Base-by-base conservation (phyloP, 1,140 invertebrate species). In the Oncopodura yosiiana region DNA sequence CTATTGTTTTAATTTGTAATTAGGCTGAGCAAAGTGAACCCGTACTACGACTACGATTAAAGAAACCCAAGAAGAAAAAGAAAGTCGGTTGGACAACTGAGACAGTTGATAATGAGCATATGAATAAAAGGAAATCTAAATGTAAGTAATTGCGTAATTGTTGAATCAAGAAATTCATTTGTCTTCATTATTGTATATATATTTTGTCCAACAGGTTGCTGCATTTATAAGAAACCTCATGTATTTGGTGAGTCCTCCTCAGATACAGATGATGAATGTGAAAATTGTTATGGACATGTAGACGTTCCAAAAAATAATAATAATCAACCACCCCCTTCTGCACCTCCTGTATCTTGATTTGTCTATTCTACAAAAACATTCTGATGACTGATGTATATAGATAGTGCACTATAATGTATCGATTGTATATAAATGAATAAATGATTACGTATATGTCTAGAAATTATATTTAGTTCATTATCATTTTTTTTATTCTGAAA, bases 51-150 rank as follows among this genome's bases (percentile, higher is more conserved):
- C 70, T 94, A 37, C 81, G 80, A 41, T 72, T 89, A 30, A 78
- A 79, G 56, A 87, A 85, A 66, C 79, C 84, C 1, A 80, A 80
- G 67, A 75, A 75, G 32, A 76, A 78, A 59, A 83, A 87, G 71
- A 82, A 87, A 72, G 89, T 94, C 3, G 80, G 83, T 62, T 94
- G 88, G 85, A 82, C 81, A 24, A 79, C 81, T 50, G 87, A 83
- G 59, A 92, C 89, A 1, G 83, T 94, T 16, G 89, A 94, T 68
- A 94, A 94, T 75, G 90, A 94, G 73, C 71, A 90, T 67, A 79
- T 93, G 80, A 86, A 87, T 66, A 89, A 86, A 70, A 92, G 90
- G 71, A 94, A 94, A 71, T 93, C 89, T 46, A 94, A 93, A 78
- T 93, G 90, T 92, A 76, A 80, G 77, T 61, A 2, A 21, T 42